Conservation (phyloP, 1,140 invertebrate genomes). For the Phymorhynchus buccinoides region DNA sequence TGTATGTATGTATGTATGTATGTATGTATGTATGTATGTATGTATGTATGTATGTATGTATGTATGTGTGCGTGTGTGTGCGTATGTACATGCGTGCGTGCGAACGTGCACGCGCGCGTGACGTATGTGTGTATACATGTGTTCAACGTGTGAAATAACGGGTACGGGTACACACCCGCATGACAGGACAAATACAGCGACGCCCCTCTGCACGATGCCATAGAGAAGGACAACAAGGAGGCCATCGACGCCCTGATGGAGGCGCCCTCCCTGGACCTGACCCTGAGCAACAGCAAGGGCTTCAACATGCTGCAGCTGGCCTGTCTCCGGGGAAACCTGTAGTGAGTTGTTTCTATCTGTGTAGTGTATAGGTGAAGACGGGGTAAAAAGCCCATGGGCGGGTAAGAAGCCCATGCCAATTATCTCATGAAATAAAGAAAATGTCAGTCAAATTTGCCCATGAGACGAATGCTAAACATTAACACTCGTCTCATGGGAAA, state of each 20-base stretch:
- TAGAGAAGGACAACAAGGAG: conserved; percentile 46
- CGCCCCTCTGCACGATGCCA: conserved; percentile 59
- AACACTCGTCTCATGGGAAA: too few relatives aligned
- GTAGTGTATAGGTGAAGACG: too few relatives aligned
- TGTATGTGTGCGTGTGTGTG: too few relatives aligned
- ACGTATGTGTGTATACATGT: neutral
- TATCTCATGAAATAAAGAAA: too few relatives aligned
- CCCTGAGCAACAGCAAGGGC: conserved; percentile 51
- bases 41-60: too few relatives aligned
- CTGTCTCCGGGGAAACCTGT: conserved; percentile 50
- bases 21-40: too few relatives aligned
- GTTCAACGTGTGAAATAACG: neutral
- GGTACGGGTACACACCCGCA: too few relatives aligned
- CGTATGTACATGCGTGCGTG: neutral
- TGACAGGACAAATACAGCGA: conserved; percentile 54
- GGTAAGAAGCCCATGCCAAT: too few relatives aligned
- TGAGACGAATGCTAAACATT: too few relatives aligned
- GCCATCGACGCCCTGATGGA: conserved; percentile 46
- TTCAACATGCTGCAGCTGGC: conserved; percentile 53
- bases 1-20: too few relatives aligned
- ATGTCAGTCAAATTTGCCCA: too few relatives aligned
- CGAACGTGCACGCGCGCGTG: neutral
- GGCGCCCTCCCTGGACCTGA: conserved; percentile 44
- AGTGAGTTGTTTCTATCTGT: conserved; percentile 35
- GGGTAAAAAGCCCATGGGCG: too few relatives aligned